Evolutionary conservation across 2,888 invertebrate species (phyloP), one percentile per base, ranked within the genome.

Genomic region (Halocaridina rubra): DNA sequence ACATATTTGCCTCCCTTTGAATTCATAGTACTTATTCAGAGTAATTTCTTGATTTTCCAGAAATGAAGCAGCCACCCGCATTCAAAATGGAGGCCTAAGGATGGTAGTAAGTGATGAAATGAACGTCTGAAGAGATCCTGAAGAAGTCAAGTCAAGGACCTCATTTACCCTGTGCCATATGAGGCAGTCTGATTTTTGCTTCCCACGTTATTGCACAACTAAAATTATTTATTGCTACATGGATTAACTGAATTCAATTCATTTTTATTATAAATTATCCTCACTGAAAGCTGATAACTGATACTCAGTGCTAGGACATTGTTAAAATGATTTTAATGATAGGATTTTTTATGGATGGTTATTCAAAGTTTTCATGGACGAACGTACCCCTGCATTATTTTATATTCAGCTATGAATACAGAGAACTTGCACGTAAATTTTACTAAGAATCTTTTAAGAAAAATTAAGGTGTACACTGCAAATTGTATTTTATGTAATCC

Each of bases 31-130:
- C n/a, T n/a, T n/a, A n/a, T n/a, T n/a, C n/a, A n/a, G n/a, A n/a
- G n/a, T n/a, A n/a, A 24, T 69, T n/a, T 29, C 22, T 27, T 7
- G 19, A 10, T 27, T 8, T 71, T 84, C 69, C 88, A 88, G 88
- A 88, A 88, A 84, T 88, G 88, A 88, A 88, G 88, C 88, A 88
- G 79, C 88, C 72, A 78, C 88, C 82, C 82, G 81, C 84, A 78
- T 88, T 84, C 88, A 88, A 84, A 88, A 88, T 88, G 88, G 88
- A 86, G 86, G 88, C 86, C 72, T 88, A 84, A 86, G 72, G 71
- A 84, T 88, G 84, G 75, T 86, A 57, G 75, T 86, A 57, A 80
- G 81, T 33, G 64, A 80, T 24, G 88, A 82, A 59, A 81, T 88
- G 84, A 88, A 88, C 46, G 88, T 88, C 74, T 88, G 81, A n/a